Evolutionary conservation across 1,140 invertebrate genomes (phyloP), one percentile per base, ranked within the genome.

Genomic region (Drosophila nebulosa): DNA sequence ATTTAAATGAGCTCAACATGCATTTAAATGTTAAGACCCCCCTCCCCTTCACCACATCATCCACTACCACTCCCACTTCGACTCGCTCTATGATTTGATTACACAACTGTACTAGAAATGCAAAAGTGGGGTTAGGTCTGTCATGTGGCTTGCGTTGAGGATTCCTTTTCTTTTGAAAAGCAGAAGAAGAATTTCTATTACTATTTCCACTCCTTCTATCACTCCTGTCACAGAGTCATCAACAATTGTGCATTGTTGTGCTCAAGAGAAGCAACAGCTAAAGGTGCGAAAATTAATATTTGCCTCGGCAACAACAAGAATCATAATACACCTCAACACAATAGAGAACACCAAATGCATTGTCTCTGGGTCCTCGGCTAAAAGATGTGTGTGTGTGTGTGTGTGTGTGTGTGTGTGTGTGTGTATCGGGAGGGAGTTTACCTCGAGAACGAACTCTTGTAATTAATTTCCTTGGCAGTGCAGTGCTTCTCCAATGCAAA

Each of bases 271-370:
- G 50, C 64, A 64, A 53, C 65, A 56, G 71, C 53, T 65, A 78
- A 78, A 75, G 81, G 83, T 86, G 83, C 39, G 75, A 83, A 86
- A 79, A 76, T 88, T 85, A 86, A 88, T 86, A 83, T 79, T 79
- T 88, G 64, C 65, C 50, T 21, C 72, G 62, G 64, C 32, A 59
- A 30, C 35, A 10, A 56, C 59, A 74, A 16, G 24, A 57, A 36
- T 36, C 42, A 16, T 55, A 14, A 55, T 55, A 9, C 52, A 22
- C 24, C 9, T 39, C 6, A 27, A 58, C 26, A 42, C 14, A 50
- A 39, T n/a, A 39, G 52, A 4, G 32, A 22, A 53, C 35, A 4
- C 26, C 52, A 55, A 55, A 55, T 30, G 52, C 52, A 55, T 55
- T 55, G 52, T 55, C 52, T 55, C 26, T 4, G 9, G 5, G 39